phyloP scores from a whole-genome alignment of 2,113 vertebrate genomes.

The Zingel zingel region DNA sequence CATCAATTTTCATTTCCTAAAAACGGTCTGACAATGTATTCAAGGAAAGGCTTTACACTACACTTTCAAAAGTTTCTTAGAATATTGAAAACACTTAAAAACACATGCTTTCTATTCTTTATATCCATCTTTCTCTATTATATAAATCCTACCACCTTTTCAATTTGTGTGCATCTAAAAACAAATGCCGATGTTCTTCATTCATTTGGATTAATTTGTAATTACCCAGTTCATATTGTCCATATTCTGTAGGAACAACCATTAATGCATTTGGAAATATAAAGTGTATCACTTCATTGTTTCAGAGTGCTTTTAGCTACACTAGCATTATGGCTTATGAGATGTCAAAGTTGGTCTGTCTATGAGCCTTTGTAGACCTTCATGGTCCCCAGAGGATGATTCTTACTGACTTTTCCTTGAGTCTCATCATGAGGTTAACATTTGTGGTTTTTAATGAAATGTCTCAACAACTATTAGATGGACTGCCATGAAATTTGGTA shows the following conservation, averaged over 20 bases:
- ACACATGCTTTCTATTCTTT: not conserved
- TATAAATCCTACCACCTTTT: not conserved
- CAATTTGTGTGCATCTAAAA: not conserved
- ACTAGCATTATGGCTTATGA: no score
- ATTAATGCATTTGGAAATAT: not conserved
- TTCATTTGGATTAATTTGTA: not conserved
- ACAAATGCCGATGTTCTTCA: not conserved
- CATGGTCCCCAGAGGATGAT: not conserved
- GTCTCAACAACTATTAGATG: not conserved
- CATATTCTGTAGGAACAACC: not conserved
- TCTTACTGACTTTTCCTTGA: not conserved
- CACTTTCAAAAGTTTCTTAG: not conserved
- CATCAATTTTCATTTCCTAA: constrained; percentile 26
- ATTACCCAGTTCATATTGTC: not conserved
- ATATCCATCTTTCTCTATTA: not conserved
- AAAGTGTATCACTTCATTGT: not conserved
- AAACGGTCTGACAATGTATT: constrained; percentile 14
- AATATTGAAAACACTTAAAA: not conserved
- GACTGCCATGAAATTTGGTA: not conserved
- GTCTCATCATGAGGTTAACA: not conserved
- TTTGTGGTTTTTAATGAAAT: constrained; percentile 6
- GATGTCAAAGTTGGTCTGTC: not conserved
- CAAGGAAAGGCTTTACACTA: not conserved
- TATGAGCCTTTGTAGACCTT: not conserved
- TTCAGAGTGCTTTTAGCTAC: not conserved